Evolutionary conservation across 1,140 invertebrate species (phyloP), one percentile per base, ranked within the genome.

Genomic region (Marisa cornuarietis): DNA sequence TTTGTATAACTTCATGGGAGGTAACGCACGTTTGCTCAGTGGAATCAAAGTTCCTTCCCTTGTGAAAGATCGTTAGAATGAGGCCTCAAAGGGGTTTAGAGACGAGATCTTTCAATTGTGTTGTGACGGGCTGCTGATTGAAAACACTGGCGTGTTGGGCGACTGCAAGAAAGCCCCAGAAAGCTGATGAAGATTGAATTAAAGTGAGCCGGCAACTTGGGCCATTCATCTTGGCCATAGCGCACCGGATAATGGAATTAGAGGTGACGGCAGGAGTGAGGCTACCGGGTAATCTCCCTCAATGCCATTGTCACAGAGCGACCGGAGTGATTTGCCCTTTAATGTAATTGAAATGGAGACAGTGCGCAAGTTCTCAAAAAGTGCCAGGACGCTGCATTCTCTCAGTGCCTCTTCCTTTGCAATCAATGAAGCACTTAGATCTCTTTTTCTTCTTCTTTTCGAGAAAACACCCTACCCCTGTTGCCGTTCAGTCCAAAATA

Each of bases 321-420:
- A 69, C 63, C 76, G 66, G 76, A 77, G 76, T 77, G 76, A 77
- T 77, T 77, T 77, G 76, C 65, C 76, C 76, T 77, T 68, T 77
- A 77, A 77, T 77, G 76, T 77, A 77, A 77, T 77, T 77, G 76
- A 77, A 77, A 77, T 77, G 62, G 76, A 77, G 65, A 68, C 65
- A 31, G 26, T 63, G 63, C 24, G 51, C 63, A 54, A 22, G 65
- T n/a, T 31, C 26, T 31, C 22, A 11, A 68, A 68, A 68, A 24
- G 65, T n/a, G 22, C 65, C 11, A n/a, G 11, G 11, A 31, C 6
- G 13, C 11, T 31, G 14, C 63, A 4, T 26, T 65, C 76, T 73
- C 71, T 54, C 71, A 22, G 49, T 54, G 54, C 73, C 61, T 75
- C 54, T 62, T n/a, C 62, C 61, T 10, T 31, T 68, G 51, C 52